Evolutionary conservation across 2,888 invertebrate genomes (phyloP), one percentile per base, ranked within the genome.

Genomic region (Monopis laevigella): DNA sequence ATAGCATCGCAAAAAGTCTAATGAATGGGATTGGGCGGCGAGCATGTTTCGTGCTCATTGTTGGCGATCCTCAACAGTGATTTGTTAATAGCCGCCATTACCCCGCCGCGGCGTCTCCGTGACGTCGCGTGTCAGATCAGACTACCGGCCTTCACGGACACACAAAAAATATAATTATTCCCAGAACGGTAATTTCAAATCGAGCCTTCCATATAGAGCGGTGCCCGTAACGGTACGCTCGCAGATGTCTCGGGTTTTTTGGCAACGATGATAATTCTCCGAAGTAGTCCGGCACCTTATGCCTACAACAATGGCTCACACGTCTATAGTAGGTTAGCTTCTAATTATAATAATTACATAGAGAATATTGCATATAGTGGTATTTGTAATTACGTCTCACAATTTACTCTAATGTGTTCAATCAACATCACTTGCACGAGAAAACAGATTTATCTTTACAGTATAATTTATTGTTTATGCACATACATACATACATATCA

Each of bases 51-150:
- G 72, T 72, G 73, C 60, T 70, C 70, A 73, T 77, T 77, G 73
- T 73, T 65, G 64, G 54, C 60, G 69, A 75, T 77, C 75, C 75
- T 66, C 65, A 65, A n/a, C 60, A 62, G 66, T 61, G 65, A 69
- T 75, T 74, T 59, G 59, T 65, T 75, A 75, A 77, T 74, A 69
- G 68, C 60, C 28, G 63, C 67, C 64, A 77, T 74, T 73, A 75
- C 60, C 50, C 59, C 61, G 65, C 65, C 73, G 61, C 59, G 58
- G 62, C 61, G 52, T 46, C 54, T 56, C 53, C 51, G 56, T 19
- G 26, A 40, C 52, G 58, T 65, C 62, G 67, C 66, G 65, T 65
- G 70, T 55, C 55, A 26, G 40, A 40, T 55, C 55, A 26, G 40
- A 40, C 74, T 68, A 64, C 69, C 58, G 63, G 65, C 67, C 57